Evolutionary conservation across 1,140 invertebrate genomes (phyloP).

Genomic region (Lanistes nyassanus): DNA sequence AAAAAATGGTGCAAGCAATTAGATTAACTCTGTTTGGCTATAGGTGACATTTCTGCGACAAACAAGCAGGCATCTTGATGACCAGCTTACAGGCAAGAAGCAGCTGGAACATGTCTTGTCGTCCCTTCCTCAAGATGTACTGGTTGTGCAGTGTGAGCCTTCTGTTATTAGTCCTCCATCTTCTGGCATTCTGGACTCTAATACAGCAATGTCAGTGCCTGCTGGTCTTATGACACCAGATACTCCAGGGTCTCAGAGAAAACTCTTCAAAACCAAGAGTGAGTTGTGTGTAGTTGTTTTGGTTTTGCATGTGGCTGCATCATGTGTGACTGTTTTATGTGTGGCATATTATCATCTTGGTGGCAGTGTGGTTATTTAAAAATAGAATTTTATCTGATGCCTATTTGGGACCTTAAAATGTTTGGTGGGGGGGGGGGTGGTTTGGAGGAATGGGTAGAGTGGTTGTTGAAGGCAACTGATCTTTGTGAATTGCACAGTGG

Average conservation of each 20-base stretch:
- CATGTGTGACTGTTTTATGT: too few relatives aligned
- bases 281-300: neutral
- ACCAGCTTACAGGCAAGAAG: constrained; percentile 59
- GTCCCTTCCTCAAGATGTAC: constrained; percentile 46
- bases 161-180: neutral
- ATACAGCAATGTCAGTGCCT: constrained; percentile 25
- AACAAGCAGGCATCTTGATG: constrained; percentile 53
- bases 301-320: too few relatives aligned
- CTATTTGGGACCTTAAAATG: too few relatives aligned
- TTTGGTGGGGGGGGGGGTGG: too few relatives aligned
- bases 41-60: constrained; percentile 70
- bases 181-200: neutral
- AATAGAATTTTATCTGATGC: too few relatives aligned
- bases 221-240: constrained; percentile 37
- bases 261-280: constrained; percentile 40
- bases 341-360: too few relatives aligned
- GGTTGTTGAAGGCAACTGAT: too few relatives aligned
- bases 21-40: constrained; percentile 19
- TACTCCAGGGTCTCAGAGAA: constrained; percentile 60
- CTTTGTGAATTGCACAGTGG: too few relatives aligned
- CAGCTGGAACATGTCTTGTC: constrained; percentile 57
- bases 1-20: neutral
- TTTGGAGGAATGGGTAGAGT: too few relatives aligned
- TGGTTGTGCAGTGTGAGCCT: constrained; percentile 26
- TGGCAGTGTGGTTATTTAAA: too few relatives aligned